Evolutionary conservation across 2,113 vertebrate species (phyloP), one percentile per base, ranked within the genome.

Genomic region (Cyanoderma ruficeps): DNA sequence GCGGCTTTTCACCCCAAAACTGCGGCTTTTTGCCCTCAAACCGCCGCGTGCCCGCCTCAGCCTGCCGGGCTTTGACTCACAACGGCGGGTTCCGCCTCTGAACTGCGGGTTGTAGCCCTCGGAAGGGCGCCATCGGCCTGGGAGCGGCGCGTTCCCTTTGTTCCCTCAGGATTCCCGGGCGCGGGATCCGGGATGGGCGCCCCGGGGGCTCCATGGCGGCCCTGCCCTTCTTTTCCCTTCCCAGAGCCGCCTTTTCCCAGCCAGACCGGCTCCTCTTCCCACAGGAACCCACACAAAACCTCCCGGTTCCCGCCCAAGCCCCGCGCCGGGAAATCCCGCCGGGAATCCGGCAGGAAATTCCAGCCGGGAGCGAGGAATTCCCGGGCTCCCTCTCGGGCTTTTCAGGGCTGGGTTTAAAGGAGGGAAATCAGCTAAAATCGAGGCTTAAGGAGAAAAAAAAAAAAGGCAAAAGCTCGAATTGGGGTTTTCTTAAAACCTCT

Each of bases 201-300:
- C 67, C 25, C 67, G 33, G 37, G 68, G 60, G 76, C 76, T 53
- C 49, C 15, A 3, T 2, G 24, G 7, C 19, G 37, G 15, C 14
- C 33, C 19, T 21, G 23, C 22, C 25, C 15, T 3, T 4, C 11
- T 46, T 46, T 22, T 22, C 21, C 46, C 46, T 21, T 21, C 46
- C n/a, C 2, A 0, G 9, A n/a, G 2, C 33, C 55, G 46, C 67
- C 46, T 35, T 44, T 44, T 61, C 9, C 13, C 41, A 13, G 41
- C 41, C 41, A 15, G 5, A 15, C 41, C 41, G 41, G 41, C 41
- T 7, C 35, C 56, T 31, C 19, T 53, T 10, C 47, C 56, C 56
- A 1, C 46, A 6, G 11, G 14, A 13, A 21, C 11, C 15, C 79
- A 2, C 23, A 28, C n/a, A 0, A 6, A 49, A 8, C 2, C n/a